These are phyloP conservation scores for Diplolepis rosae DNA, from an alignment of 2,888 invertebrate genomes.

Conservation along the genomic window DNA sequence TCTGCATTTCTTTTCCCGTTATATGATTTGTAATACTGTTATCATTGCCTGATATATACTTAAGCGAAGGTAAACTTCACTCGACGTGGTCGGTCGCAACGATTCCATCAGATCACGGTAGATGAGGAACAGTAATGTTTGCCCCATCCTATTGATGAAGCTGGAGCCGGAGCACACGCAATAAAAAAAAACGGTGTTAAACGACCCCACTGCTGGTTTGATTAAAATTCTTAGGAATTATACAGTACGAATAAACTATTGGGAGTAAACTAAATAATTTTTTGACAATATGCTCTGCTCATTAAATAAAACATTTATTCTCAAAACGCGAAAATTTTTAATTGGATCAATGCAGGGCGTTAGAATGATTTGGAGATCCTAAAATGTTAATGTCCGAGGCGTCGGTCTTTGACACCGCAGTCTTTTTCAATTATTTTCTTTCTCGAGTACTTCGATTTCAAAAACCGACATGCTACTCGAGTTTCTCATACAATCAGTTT, in stretches of 20 bases:
- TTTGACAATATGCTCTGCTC: conserved; percentile 29
- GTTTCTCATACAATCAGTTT: neutral
- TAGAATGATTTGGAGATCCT: neutral
- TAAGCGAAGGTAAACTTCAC: conserved; percentile 50
- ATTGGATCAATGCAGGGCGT: conserved; percentile 6
- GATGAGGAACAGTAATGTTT: conserved; percentile 8
- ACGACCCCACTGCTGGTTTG: neutral
- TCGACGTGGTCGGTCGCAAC: conserved; percentile 43
- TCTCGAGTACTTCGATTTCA: neutral
- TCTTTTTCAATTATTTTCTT: neutral
- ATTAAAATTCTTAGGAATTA: conserved; percentile 31
- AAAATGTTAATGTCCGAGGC: neutral
- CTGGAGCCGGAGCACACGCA: conserved; percentile 21
- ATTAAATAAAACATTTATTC: conserved; percentile 18
- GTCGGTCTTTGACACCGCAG: conserved; percentile 32
- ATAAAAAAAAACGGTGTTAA: conserved; percentile 25
- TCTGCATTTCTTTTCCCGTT: conserved; percentile 75
- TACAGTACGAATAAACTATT: conserved; percentile 38
- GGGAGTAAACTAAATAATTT: conserved; percentile 14
- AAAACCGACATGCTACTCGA: conserved; percentile 6
- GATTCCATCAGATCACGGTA: neutral
- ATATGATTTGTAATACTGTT: conserved; percentile 50
- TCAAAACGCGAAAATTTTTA: neutral
- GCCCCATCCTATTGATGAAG: conserved; percentile 9
- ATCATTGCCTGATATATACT: conserved; percentile 47